phyloP scores from a whole-genome alignment of 2,797 vertebrate genomes.

The Acipenser ruthenus region DNA sequence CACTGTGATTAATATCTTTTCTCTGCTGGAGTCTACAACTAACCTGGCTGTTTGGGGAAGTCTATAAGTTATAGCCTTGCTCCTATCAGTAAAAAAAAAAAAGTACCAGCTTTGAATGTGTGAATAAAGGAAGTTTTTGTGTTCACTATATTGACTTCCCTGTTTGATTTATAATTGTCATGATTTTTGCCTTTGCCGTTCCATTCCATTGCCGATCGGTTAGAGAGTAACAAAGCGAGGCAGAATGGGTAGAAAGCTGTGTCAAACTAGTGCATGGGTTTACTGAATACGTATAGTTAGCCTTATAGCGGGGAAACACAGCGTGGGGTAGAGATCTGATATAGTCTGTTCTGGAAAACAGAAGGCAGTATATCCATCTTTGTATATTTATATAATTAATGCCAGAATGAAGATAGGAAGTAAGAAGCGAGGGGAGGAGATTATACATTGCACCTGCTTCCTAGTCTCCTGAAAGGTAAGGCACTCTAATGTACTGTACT shows the following conservation, averaged over 20 bases:
- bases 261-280: too few relatives aligned
- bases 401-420: too few relatives aligned
- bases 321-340: too few relatives aligned
- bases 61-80: slow-evolving; percentile 18
- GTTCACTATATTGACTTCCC: slow-evolving; percentile 43
- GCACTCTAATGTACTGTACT: too few relatives aligned
- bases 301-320: too few relatives aligned
- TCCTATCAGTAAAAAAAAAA: slow-evolving; percentile 22
- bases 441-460: too few relatives aligned
- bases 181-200: slow-evolving; percentile 60
- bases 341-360: too few relatives aligned
- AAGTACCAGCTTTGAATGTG: slow-evolving; percentile 58
- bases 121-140: slow-evolving; percentile 74
- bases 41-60: slow-evolving; percentile 18
- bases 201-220: slow-evolving; percentile 50
- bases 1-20: not conserved
- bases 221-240: slow-evolving; percentile 27
- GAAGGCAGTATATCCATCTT: too few relatives aligned
- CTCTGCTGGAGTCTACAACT: not conserved
- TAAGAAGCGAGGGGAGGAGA: too few relatives aligned
- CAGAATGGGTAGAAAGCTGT: not conserved
- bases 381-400: too few relatives aligned
- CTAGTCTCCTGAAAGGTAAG: too few relatives aligned
- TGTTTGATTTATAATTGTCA: slow-evolving; percentile 71
- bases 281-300: too few relatives aligned